phyloP scores from a whole-genome alignment of 2,113 vertebrate genomes.

The Tupaia tana region DNA sequence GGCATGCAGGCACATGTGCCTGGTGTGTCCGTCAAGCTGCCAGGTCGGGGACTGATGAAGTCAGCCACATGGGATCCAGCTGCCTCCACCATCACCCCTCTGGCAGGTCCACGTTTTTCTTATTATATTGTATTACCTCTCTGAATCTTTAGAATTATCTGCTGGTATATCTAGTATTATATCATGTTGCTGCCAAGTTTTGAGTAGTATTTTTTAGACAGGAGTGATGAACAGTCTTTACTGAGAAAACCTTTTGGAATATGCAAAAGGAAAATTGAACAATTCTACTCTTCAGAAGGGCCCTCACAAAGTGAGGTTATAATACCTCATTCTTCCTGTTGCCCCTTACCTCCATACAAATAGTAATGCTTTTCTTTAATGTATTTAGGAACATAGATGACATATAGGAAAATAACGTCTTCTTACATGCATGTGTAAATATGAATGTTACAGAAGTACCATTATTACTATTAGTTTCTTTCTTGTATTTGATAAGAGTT shows the following conservation, averaged over 20 bases:
- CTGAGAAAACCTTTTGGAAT: slow-evolving; percentile 1
- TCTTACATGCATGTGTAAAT: background rate
- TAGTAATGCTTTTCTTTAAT: background rate
- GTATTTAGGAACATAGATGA: background rate
- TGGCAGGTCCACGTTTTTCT: no score
- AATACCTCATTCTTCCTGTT: background rate
- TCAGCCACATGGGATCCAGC: no score
- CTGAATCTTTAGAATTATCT: background rate
- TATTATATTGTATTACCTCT: accelerated
- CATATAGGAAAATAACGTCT: background rate
- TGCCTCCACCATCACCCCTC: no score
- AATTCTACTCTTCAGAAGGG: background rate
- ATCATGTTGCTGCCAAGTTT: background rate
- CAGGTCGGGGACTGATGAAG: no score
- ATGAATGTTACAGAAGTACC: background rate
- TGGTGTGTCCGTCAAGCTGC: no score
- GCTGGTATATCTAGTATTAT: background rate
- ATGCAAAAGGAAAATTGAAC: background rate
- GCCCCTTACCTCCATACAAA: background rate
- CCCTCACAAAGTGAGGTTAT: background rate
- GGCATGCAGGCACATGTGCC: no score
- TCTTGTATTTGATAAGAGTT: background rate
- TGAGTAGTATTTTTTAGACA: background rate
- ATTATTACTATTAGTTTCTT: background rate
- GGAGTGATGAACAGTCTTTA: background rate